Conservation (phyloP, 1,140 invertebrate species). For the Acromyrmex echinatior region DNA sequence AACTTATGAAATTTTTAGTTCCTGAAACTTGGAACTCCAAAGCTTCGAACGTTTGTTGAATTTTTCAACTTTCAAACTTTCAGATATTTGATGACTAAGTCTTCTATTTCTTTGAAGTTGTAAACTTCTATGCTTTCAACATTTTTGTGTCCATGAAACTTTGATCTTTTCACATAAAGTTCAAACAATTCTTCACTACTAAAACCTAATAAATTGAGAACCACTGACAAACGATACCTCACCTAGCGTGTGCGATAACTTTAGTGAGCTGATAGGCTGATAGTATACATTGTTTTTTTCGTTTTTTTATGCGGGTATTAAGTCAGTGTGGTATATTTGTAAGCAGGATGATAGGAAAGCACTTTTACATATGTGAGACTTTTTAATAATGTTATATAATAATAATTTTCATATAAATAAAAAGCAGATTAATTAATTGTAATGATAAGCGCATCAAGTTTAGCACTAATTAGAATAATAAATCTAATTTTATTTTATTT, state of each 20-base stretch:
- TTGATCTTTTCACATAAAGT: constrained; percentile 29
- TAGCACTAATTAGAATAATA: neutral
- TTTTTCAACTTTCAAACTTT: constrained; percentile 11
- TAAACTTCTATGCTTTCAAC: neutral
- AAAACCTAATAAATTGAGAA: constrained; percentile 52
- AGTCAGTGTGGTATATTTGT: constrained; percentile 7
- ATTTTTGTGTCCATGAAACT: constrained; percentile 29
- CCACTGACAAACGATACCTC: constrained; percentile 43
- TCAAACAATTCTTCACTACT: neutral
- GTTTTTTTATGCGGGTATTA: constrained; percentile 60
- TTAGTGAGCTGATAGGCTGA: constrained; percentile 59
- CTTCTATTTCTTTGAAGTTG: constrained; percentile 20
- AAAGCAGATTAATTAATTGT: neutral
- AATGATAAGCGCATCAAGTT: neutral
- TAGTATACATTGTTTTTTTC: constrained; percentile 46
- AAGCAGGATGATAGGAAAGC: constrained; percentile 3
- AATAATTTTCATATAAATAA: neutral
- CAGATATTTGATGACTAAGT: constrained; percentile 13
- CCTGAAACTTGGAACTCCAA: neutral
- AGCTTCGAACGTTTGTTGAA: constrained; percentile 6
- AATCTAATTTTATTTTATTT: constrained; percentile 24
- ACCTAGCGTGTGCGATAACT: constrained; percentile 65
- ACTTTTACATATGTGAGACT: neutral
- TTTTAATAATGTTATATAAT: neutral
- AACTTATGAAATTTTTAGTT: constrained; percentile 21